phyloP scores from a whole-genome alignment of 2,888 invertebrate genomes.

The Camponotus fellah region DNA sequence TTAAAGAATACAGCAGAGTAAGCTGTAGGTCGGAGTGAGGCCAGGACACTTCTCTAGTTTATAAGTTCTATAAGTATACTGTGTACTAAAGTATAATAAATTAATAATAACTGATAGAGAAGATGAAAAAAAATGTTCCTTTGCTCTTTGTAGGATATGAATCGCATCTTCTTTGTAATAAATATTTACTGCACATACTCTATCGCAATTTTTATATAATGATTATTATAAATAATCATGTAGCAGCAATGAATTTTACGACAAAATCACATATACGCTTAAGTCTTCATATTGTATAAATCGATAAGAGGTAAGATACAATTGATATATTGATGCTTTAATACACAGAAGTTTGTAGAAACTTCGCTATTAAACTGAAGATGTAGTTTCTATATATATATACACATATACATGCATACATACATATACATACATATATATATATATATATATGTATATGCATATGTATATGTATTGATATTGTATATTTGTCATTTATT shows the following conservation, averaged over 20 bases:
- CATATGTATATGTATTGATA: neutral
- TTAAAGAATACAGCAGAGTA: slow-evolving; percentile 72
- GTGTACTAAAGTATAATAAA: slow-evolving; percentile 75
- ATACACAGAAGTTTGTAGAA: slow-evolving; percentile 50
- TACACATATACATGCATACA: no score
- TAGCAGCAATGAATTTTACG: slow-evolving; percentile 55
- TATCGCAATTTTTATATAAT: slow-evolving; percentile 57
- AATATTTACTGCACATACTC: slow-evolving; percentile 54
- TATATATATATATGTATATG: neutral
- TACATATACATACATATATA: neutral
- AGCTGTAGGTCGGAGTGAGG: slow-evolving; percentile 78
- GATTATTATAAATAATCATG: slow-evolving; percentile 35
- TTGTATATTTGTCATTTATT: slow-evolving; percentile 43
- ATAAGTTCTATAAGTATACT: slow-evolving; percentile 78
- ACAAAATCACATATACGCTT: slow-evolving; percentile 57
- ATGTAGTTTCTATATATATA: slow-evolving; percentile 34
- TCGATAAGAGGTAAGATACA: slow-evolving; percentile 58
- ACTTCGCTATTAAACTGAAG: slow-evolving; percentile 57
- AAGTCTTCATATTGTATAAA: slow-evolving; percentile 65
- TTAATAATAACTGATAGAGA: slow-evolving; percentile 67
- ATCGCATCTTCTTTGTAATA: slow-evolving; percentile 58
- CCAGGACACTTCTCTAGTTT: slow-evolving; percentile 82
- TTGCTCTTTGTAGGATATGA: slow-evolving; percentile 59
- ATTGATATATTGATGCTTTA: slow-evolving; percentile 63
- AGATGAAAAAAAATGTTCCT: slow-evolving; percentile 52